phyloP scores from a whole-genome alignment of 1,140 invertebrate species.

The Leptoteleia sp. region DNA sequence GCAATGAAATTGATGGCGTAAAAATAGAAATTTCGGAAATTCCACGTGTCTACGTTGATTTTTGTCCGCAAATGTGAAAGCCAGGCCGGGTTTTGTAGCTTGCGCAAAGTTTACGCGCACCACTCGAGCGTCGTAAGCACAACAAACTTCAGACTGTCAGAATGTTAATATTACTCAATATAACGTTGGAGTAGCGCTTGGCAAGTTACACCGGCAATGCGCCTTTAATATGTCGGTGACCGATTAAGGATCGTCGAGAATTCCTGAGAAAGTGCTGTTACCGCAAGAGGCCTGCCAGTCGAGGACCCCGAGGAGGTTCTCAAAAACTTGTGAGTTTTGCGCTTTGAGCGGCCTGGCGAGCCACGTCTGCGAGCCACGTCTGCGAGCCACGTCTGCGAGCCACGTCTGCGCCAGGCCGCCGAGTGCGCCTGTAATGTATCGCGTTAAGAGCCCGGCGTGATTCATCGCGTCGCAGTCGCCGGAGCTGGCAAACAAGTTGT shows the following conservation, averaged over 20 bases:
- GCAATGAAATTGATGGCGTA: no score
- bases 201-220: constrained; percentile 29
- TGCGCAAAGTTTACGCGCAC: no score
- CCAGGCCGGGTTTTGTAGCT: no score
- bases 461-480: constrained; percentile 20
- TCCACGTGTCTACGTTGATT: no score
- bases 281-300: constrained; percentile 44
- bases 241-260: constrained; percentile 54
- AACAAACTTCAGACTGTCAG: constrained; percentile 6
- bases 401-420: constrained; percentile 9
- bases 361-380: no score
- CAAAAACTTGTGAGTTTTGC: constrained; percentile 50
- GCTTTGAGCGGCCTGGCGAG: constrained; percentile 33
- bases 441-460: constrained; percentile 29
- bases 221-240: constrained; percentile 45
- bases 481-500: constrained; percentile 45
- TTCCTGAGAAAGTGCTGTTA: constrained; percentile 61
- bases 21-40: no score
- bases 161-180: constrained; percentile 30
- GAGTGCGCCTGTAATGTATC: constrained; percentile 20
- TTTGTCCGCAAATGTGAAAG: no score
- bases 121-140: no score
- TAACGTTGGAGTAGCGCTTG: constrained; percentile 20
- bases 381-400: no score
- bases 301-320: constrained; percentile 56